Percentiles rank a stretch among this genome's conserved stretches.
Evolutionary conservation across 2,113 vertebrate genomes (phyloP).

Genomic region (Ciconia stormi): DNA sequence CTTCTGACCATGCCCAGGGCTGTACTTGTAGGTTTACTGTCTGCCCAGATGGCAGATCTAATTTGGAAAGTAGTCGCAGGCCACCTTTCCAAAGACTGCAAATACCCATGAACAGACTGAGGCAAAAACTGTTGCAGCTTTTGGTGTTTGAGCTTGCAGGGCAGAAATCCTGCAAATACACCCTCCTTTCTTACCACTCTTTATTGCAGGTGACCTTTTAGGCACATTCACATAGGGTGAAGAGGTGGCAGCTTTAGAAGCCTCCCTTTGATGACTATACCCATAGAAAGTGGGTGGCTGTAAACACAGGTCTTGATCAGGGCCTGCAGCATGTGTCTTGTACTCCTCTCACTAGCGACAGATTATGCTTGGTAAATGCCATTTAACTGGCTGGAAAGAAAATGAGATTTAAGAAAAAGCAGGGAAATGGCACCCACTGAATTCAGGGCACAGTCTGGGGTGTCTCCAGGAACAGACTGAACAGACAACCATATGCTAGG

Average conservation of each 20-base stretch:
- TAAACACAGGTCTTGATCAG: neutral
- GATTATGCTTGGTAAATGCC: neutral
- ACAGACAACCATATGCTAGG: neutral
- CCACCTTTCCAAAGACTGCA: neutral
- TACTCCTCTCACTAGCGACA: neutral
- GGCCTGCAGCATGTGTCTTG: neutral
- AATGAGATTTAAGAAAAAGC: neutral
- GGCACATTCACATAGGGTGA: neutral
- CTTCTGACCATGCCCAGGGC: neutral
- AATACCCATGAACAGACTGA: neutral
- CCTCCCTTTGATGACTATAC: neutral
- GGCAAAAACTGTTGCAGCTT: neutral
- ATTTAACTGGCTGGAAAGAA: neutral
- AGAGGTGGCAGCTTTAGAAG: neutral
- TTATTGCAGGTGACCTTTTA: neutral
- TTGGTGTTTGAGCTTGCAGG: neutral
- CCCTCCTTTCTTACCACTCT: neutral
- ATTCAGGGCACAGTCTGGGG: neutral
- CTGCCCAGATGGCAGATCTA: slow-evolving; percentile 6
- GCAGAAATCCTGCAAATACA: neutral
- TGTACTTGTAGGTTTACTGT: neutral
- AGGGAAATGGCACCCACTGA: neutral
- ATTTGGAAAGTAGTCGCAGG: neutral
- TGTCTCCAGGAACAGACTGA: neutral
- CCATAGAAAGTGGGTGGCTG: neutral